Conservation (phyloP, 2,888 invertebrate genomes). For the Tenthredo mesomela region DNA sequence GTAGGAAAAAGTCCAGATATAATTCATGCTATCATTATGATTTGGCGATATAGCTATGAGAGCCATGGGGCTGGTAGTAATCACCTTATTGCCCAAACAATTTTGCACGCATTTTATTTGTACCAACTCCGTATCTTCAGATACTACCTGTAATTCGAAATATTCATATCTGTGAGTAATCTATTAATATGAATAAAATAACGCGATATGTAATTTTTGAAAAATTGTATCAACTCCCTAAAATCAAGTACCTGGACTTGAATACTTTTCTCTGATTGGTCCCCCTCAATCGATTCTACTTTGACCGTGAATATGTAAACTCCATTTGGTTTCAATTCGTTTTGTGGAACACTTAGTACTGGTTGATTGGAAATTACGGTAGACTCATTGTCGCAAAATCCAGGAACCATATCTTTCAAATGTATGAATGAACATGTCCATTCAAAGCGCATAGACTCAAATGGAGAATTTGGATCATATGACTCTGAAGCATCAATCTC, state of each 20-base stretch:
- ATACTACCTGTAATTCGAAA: slow-evolving; percentile 32
- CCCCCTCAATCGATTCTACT: slow-evolving; percentile 36
- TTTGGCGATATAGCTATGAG: slow-evolving; percentile 38
- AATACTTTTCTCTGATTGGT: slow-evolving; percentile 28
- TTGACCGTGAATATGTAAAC: slow-evolving; percentile 48
- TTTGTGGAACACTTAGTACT: slow-evolving; percentile 17
- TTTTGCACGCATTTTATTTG: slow-evolving; percentile 51
- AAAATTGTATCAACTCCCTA: not conserved
- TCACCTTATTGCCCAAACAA: slow-evolving; percentile 46
- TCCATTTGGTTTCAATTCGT: not conserved
- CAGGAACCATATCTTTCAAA: not conserved
- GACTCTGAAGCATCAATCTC: slow-evolving; percentile 47
- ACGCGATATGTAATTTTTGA: not conserved
- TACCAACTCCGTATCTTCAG: slow-evolving; percentile 18
- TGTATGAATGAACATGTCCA: slow-evolving; percentile 34
- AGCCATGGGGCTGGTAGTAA: slow-evolving; percentile 34
- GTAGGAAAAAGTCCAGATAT: slow-evolving; percentile 25
- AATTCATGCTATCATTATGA: slow-evolving; percentile 7
- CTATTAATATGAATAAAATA: not conserved
- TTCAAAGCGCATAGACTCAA: not conserved
- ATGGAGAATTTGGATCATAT: slow-evolving; percentile 40
- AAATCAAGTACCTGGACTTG: slow-evolving; percentile 31
- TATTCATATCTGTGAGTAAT: not conserved
- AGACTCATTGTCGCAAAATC: slow-evolving; percentile 35
- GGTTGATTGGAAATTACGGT: slow-evolving; percentile 34